Base-by-base conservation (phyloP, 2,113 vertebrate genomes). In the Symphodus melops region DNA sequence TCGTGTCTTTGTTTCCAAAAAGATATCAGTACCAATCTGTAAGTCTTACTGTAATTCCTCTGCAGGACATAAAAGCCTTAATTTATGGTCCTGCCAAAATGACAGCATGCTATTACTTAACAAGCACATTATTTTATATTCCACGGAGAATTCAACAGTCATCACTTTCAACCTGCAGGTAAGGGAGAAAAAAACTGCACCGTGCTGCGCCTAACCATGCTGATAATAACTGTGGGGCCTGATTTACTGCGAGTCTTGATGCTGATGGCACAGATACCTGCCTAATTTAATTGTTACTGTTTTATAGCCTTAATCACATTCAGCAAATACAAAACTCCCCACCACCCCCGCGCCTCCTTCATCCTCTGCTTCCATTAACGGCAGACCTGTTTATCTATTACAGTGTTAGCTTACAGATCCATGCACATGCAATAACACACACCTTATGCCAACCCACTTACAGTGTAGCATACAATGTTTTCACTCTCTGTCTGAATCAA, bases 281-380 rank as follows among this genome's bases (percentile, higher is more conserved):
- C 74, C 75, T 90, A 84, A 85, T 89, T 88, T 89, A 75, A 88
- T 85, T 85, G 75, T 81, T 64, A 64, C 70, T 83, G 78, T 82
- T 81, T 89, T 75, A 87, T 87, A 83, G 58, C 71, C 78, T 82
- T 90, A 89, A 87, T 87, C 76, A 88, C 70, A 68, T 86, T 88
- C 68, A 71, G 86, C 56, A 80, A 84, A 91, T 69, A 82, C 73
- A 81, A 84, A 73, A 39, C 64, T 56, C 60, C 9, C 33, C 78
- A 49, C 60, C 46, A 48, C 44, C 41, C 20, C 46, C 44, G 51
- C 13, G 19, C 78, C 72, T 81, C 76, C 75, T 55, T 67, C 75
- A 75, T 70, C 51, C 56, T 73, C 59, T 33, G 63, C 62, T 74
- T 84, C 76, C 83, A 85, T 83, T 79, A 81, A 62, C 19, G 36